Conservation (phyloP, 2,888 invertebrate genomes). For the Psococerastis gibbosa region DNA sequence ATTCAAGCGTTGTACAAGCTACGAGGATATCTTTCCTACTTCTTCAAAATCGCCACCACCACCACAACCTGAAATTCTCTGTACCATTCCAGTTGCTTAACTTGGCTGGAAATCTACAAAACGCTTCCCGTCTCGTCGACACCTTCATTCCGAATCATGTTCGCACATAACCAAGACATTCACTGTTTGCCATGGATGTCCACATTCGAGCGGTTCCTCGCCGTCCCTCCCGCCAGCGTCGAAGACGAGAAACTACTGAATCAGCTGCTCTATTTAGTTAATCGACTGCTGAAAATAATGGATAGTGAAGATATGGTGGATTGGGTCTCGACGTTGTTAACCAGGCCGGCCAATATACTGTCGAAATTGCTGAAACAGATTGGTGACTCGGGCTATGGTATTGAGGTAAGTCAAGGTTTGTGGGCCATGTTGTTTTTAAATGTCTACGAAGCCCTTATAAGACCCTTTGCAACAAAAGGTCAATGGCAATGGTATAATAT, state of each 20-base stretch:
- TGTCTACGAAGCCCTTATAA: too few relatives aligned
- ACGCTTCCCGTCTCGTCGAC: too few relatives aligned
- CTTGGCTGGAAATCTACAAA: not conserved
- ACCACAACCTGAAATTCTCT: not conserved
- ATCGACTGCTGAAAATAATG: not conserved
- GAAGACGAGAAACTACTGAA: not conserved
- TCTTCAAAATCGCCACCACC: not conserved
- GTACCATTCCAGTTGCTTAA: conserved; percentile 2
- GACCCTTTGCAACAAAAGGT: too few relatives aligned
- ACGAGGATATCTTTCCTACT: not conserved
- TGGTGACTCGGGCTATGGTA: not conserved
- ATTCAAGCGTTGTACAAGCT: not conserved
- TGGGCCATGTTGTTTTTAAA: too few relatives aligned
- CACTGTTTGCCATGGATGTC: not conserved
- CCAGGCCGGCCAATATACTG: not conserved
- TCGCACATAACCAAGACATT: too few relatives aligned
- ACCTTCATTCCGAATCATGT: too few relatives aligned
- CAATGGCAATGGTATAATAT: too few relatives aligned
- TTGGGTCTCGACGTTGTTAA: not conserved
- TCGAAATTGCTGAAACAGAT: not conserved
- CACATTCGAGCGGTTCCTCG: conserved; percentile 1
- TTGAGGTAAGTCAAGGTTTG: too few relatives aligned
- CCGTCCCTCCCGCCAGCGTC: not conserved
- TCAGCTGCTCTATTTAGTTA: not conserved
- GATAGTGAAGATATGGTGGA: not conserved